Base-by-base conservation (phyloP, 2,797 vertebrate genomes). In the Poeciliopsis infans region DNA sequence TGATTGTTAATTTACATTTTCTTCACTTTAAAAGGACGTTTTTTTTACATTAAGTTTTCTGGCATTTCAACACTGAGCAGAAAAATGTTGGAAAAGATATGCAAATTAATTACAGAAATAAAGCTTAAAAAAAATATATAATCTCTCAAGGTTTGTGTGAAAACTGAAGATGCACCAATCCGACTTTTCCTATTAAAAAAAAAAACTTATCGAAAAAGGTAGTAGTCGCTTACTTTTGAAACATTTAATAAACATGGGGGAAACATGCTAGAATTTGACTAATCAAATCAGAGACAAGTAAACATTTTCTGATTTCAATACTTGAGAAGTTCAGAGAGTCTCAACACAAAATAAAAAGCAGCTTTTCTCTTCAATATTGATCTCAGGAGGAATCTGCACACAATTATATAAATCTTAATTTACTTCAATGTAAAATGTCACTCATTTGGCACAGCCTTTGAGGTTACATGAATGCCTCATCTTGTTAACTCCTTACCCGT, bases 401-500 rank as follows among this genome's bases (percentile, higher is more conserved):
- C 6, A 23, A 51, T 15, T 46, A 15, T 11, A 20, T 20, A 49
- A 20, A 20, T 49, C 47, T 49, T 0, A 49, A 6, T 18, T 49
- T 6, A 49, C 0, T 51, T 51, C 2, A 51, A 2, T 23, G 49
- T 23, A 51, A 47, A 47, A 15, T 18, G 61, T 36, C 31, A 64
- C 31, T 10, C 31, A 20, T 0, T 64, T 8, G 0, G 16, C 59
- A 64, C 31, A 33, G 13, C 31, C 18, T 64, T 16, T 33, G 33
- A 36, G 3, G 16, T 64, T 66, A 23, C 36, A 66, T 36, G 61
- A 39, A 10, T 39, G 5, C 6, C 82, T 97, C 95, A 31, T 97
- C 97, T 69, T 4, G 45, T 15, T 15, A 46, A 96, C 96, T 12
- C 96, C 97, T 97, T 46, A 46, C 45, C 89, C 3, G 95, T 95